Conservation (phyloP, 2,888 invertebrate species). For the Silvanus unidentatus region DNA sequence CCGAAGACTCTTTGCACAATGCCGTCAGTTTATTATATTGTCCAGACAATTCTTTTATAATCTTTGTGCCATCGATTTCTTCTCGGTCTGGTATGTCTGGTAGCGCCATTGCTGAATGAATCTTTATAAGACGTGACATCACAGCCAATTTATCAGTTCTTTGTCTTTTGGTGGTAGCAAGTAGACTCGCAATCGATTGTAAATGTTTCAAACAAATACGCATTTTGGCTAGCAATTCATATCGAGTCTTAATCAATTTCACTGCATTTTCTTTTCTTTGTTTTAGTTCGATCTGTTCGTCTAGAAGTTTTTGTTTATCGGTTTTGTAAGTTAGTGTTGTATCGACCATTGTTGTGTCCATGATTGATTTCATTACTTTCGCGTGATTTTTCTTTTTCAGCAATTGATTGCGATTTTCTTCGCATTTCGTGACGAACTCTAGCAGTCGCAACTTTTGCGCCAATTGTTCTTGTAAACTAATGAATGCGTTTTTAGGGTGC, state of each 20-base stretch:
- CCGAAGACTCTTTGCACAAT: conserved; percentile 19
- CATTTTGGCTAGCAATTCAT: conserved; percentile 53
- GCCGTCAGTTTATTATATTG: conserved; percentile 24
- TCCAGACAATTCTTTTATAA: conserved; percentile 25
- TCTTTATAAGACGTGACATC: neutral
- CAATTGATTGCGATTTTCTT: conserved; percentile 28
- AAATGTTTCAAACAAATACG: conserved; percentile 56
- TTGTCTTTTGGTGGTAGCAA: conserved; percentile 10
- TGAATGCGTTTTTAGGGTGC: no score
- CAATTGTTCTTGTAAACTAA: conserved; percentile 35
- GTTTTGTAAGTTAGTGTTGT: conserved; percentile 47
- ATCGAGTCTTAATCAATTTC: conserved; percentile 47
- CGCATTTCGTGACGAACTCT: conserved; percentile 28
- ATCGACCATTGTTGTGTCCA: conserved; percentile 35
- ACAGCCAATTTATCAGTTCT: no score
- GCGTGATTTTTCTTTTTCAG: conserved; percentile 33
- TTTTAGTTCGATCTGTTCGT: conserved; percentile 45
- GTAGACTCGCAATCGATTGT: conserved; percentile 43
- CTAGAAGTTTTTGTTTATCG: conserved; percentile 47
- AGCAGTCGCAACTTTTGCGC: conserved; percentile 31
- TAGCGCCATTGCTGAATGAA: conserved; percentile 1
- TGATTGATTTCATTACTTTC: conserved; percentile 23
- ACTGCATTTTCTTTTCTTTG: conserved; percentile 45
- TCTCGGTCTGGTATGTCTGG: conserved; percentile 23
- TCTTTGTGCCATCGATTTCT: conserved; percentile 29